Evolutionary conservation across 1,140 invertebrate species (phyloP), one percentile per base, ranked within the genome.

Genomic region (Dendrolimus punctatus): DNA sequence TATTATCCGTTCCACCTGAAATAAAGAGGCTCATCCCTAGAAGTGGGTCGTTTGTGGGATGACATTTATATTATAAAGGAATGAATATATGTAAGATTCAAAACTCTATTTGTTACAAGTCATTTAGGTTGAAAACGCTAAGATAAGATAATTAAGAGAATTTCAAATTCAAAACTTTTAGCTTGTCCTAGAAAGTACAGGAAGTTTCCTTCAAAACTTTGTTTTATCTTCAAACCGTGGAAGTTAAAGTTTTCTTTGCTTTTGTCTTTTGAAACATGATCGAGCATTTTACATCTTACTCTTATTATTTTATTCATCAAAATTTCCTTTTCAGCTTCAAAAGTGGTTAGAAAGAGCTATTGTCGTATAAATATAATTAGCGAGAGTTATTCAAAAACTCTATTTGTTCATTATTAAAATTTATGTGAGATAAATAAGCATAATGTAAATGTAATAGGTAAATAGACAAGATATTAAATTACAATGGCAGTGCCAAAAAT

Each of bases 61-160:
- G 23, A 23, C 23, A 23, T 23, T 23, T 23, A 1, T 23, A 23
- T 23, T 23, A 23, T 23, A 23, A 23, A 23, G 23, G 23, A 23
- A 23, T 23, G 23, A 23, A 23, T 23, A 23, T 23, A 23, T 23
- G 23, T 23, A 23, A 23, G 23, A 23, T 23, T 23, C 23, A 23
- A 23, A 23, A 23, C 23, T 23, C 23, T 23, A 23, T 23, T 23
- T 23, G 23, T 23, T 23, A 23, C 23, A 23, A 23, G 23, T 3
- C 23, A 23, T 23, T 23, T 23, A 23, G 23, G 1, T 23, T 23
- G 23, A 23, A 23, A 2, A 23, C 23, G 23, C 40, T 42, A 45
- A 44, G 41, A 47, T 47, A 48, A 58, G 56, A 60, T 59, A 62
- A 68, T 65, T 65, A 63, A 56, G 39, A 49, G 23, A 23, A 23